Evolutionary conservation across 23 tunicate species (phyloP).

Genomic region (Ciona savignyi): DNA sequence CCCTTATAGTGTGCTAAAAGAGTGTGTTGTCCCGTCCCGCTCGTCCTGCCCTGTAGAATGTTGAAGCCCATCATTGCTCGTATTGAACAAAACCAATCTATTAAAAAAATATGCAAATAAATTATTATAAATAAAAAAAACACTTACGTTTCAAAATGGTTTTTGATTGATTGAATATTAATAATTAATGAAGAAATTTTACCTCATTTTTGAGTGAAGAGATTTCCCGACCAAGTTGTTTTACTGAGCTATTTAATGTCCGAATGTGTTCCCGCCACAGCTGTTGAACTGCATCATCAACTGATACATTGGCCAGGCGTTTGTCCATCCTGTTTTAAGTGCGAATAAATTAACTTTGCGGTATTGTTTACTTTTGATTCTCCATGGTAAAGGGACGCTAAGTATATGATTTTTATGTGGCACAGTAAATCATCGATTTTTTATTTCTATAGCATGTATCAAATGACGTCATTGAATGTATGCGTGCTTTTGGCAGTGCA

Average conservation of each 20-base stretch:
- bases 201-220: conserved; percentile 76
- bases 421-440: no score
- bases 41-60: no score
- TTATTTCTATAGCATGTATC: no score
- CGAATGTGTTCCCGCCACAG: conserved; percentile 89
- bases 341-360: background rate
- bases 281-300: conserved; percentile 72
- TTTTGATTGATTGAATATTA: background rate
- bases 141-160: background rate
- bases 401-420: background rate
- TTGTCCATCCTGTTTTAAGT: background rate
- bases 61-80: no score
- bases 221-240: conserved; percentile 51
- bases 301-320: background rate
- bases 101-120: no score
- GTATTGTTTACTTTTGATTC: no score
- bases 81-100: no score
- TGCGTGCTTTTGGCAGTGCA: no score
- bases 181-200: background rate
- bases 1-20: no score
- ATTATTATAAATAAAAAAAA: no score
- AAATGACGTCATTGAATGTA: no score
- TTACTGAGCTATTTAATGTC: conserved; percentile 62
- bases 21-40: no score
- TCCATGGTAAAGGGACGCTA: background rate